Conservation (phyloP, 1,140 invertebrate species). For the Drosophila bipectinata region DNA sequence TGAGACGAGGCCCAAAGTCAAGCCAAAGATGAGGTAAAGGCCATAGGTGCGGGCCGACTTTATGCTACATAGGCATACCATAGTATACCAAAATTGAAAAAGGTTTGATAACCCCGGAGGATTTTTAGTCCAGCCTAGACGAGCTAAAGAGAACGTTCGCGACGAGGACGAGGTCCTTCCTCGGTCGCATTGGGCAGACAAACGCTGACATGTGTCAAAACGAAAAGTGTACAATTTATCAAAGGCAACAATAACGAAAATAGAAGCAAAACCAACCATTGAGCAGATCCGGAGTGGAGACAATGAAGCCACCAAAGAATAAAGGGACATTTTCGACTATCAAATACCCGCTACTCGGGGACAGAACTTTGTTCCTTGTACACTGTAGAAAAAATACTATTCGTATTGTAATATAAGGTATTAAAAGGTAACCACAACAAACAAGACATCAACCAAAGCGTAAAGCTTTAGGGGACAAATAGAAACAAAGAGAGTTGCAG, state of each 20-base stretch:
- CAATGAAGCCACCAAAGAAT: slow-evolving; percentile 1
- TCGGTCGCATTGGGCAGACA: slow-evolving; percentile 60
- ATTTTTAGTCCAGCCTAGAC: slow-evolving; percentile 39
- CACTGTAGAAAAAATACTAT: no score
- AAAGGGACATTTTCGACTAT: slow-evolving; percentile 1
- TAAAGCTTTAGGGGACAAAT: slow-evolving; percentile 48
- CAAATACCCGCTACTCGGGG: not conserved
- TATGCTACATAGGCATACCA: slow-evolving; percentile 2
- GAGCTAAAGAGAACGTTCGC: slow-evolving; percentile 14
- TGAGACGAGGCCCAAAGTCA: slow-evolving; percentile 10
- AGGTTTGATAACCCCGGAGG: slow-evolving; percentile 53
- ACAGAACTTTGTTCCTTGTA: not conserved
- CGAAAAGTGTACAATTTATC: slow-evolving; percentile 76
- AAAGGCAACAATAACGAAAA: slow-evolving; percentile 67
- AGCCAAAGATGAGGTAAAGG: slow-evolving; percentile 35
- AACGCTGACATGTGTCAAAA: slow-evolving; percentile 80
- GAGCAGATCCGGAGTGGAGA: slow-evolving; percentile 3
- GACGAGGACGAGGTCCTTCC: slow-evolving; percentile 3
- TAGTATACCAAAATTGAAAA: slow-evolving; percentile 18
- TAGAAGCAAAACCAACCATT: slow-evolving; percentile 22
- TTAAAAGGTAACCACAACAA: not conserved
- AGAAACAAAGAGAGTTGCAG: slow-evolving; percentile 34
- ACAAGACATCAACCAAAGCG: slow-evolving; percentile 16
- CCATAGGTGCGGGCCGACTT: slow-evolving; percentile 24
- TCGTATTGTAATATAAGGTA: no score